Conservation (phyloP, 2,888 invertebrate genomes). For the Acronicta alni region DNA sequence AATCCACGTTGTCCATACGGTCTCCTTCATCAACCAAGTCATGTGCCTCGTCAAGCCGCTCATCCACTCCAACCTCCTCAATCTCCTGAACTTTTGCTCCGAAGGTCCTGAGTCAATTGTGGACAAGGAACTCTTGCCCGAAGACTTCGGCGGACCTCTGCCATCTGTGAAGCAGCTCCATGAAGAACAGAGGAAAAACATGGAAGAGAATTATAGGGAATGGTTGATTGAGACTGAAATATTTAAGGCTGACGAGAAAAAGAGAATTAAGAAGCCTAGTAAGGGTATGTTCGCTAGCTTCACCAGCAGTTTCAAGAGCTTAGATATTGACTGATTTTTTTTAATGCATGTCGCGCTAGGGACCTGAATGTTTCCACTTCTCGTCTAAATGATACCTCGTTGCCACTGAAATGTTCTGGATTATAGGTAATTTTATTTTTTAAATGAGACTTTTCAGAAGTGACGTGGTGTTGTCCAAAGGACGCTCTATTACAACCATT, state of each 20-base stretch:
- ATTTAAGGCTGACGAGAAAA: constrained; percentile 87
- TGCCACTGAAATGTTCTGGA: constrained; percentile 18
- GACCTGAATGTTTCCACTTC: constrained; percentile 63
- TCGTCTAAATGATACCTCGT: constrained; percentile 11
- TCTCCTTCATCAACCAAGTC: constrained; percentile 91
- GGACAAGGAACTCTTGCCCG: constrained; percentile 80
- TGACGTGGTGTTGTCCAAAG: constrained; percentile 1
- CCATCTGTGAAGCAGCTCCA: constrained; percentile 87
- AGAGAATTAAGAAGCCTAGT: constrained; percentile 83
- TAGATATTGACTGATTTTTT: constrained; percentile 82
- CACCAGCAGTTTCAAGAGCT: constrained; percentile 84
- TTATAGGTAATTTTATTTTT: constrained; percentile 17
- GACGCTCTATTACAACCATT: constrained; percentile 4
- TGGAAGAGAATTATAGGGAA: constrained; percentile 89
- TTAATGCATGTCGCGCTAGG: constrained; percentile 55
- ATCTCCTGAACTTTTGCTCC: constrained; percentile 89
- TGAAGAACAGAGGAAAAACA: constrained; percentile 86
- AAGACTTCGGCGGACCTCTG: constrained; percentile 91
- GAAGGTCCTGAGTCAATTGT: constrained; percentile 85
- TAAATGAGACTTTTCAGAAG: constrained; percentile 4
- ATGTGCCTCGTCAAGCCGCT: constrained; percentile 91
- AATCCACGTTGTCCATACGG: constrained; percentile 91
- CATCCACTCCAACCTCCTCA: constrained; percentile 90
- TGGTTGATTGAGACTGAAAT: constrained; percentile 90
- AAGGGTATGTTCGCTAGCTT: constrained; percentile 86